These are phyloP conservation scores for Momotus momota DNA, from an alignment of 2,797 vertebrate species.

Conservation along the genomic window DNA sequence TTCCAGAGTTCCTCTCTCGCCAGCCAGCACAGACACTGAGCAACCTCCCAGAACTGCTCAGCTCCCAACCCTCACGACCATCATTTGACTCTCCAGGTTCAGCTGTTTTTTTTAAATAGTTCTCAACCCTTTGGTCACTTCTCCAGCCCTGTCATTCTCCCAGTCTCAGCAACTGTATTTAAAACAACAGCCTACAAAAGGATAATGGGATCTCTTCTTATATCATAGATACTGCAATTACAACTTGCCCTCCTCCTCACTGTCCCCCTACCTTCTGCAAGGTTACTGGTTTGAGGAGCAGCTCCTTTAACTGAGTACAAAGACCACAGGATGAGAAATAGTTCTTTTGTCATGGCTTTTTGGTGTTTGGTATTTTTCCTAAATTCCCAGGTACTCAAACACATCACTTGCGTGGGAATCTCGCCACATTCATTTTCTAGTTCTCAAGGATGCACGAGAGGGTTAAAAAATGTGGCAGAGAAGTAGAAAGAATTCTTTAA, in stretches of 20 bases:
- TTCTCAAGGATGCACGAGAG: not conserved
- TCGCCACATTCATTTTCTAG: not conserved
- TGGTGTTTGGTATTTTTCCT: not conserved
- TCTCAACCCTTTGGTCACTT: not conserved
- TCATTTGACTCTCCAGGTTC: not conserved
- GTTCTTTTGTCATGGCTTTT: not conserved
- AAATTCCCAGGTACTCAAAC: not conserved
- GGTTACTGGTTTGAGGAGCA: not conserved
- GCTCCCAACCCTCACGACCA: not conserved
- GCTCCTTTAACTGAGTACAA: not conserved
- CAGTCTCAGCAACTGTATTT: not conserved
- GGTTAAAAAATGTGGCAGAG: not conserved
- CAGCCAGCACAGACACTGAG: not conserved
- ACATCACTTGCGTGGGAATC: not conserved
- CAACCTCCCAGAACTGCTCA: not conserved
- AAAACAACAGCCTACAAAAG: not conserved
- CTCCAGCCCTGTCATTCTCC: not conserved
- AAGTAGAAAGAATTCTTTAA: not conserved
- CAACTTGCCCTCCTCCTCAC: not conserved
- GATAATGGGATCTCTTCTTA: not conserved
- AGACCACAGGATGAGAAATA: not conserved
- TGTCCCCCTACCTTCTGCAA: not conserved
- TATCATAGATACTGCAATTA: not conserved
- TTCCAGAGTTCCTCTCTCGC: not conserved
- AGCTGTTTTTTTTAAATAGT: not conserved